Conservation (phyloP, 2,113 vertebrate species). For the Felis chaus region DNA sequence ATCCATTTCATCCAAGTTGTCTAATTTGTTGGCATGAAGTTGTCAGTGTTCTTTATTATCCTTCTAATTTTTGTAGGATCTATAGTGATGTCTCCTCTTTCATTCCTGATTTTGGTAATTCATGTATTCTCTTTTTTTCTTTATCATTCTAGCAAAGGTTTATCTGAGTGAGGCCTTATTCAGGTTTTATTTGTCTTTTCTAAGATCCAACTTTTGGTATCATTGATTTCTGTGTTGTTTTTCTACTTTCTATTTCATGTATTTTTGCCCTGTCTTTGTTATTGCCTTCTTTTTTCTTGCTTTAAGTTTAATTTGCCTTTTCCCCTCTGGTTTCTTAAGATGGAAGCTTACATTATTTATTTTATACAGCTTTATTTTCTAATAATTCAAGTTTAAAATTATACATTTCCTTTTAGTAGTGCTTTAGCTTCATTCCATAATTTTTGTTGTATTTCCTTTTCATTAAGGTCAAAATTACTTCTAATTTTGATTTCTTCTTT, state of each 20-base stretch:
- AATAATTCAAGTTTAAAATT: not conserved
- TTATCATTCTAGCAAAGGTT: not conserved
- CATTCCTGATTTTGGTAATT: not conserved
- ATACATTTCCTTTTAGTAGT: not conserved
- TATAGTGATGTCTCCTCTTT: not conserved
- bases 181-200: not conserved
- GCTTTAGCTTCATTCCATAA: not conserved
- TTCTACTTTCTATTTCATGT: not conserved
- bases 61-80: not conserved
- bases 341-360: not conserved
- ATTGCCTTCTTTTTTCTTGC: not conserved
- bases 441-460: not conserved
- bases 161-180: not conserved
- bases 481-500: not conserved
- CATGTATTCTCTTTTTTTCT: not conserved
- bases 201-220: not conserved
- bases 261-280: not conserved
- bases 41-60: not conserved
- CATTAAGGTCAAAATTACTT: not conserved
- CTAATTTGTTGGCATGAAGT: not conserved
- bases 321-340: not conserved
- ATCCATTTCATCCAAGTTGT: not conserved
- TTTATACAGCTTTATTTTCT: not conserved
- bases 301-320: not conserved
- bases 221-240: slow-evolving; percentile 8